Percentiles rank a stretch among this genome's conserved stretches.
These are phyloP conservation scores for Hirudo medicinalis DNA, from an alignment of 1,140 invertebrate species.

Conservation along the genomic window DNA sequence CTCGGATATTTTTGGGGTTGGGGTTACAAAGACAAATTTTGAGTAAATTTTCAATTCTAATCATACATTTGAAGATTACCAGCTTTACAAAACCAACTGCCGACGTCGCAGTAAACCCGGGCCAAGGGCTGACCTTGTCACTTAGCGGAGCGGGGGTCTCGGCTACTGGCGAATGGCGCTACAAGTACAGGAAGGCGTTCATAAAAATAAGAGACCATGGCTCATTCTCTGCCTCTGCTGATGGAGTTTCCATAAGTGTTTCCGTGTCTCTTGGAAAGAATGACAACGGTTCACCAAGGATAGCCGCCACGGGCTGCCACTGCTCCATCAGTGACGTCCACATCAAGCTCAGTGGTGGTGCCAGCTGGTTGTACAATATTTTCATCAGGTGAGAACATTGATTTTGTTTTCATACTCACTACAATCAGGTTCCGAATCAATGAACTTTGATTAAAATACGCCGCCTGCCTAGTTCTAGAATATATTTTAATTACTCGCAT, in stretches of 20 bases:
- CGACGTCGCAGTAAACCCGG: not conserved
- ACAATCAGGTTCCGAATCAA: too few relatives aligned
- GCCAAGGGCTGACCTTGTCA: conserved; percentile 8
- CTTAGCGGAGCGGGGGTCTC: not conserved
- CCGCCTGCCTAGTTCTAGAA: too few relatives aligned
- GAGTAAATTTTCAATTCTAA: not conserved
- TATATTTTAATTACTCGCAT: too few relatives aligned
- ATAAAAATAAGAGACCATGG: conserved; percentile 15
- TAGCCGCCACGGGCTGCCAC: not conserved
- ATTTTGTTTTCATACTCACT: too few relatives aligned
- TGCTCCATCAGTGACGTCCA: conserved; percentile 3
- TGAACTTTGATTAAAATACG: too few relatives aligned
- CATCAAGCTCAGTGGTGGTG: conserved; percentile 14
- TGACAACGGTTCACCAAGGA: conserved; percentile 14
- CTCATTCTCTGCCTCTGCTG: not conserved
- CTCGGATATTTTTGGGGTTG: too few relatives aligned
- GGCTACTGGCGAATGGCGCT: conserved; percentile 10
- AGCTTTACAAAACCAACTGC: conserved; percentile 2
- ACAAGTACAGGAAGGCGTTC: conserved; percentile 11
- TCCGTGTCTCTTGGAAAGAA: conserved; percentile 13
- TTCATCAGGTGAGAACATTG: conserved; percentile 6
- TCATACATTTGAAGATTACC: not conserved
- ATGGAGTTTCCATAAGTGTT: conserved; percentile 4
- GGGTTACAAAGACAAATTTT: not conserved
- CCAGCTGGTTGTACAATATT: conserved; percentile 20